Evolutionary conservation across 2,113 vertebrate genomes (phyloP), one percentile per base, ranked within the genome.

Genomic region (Forbesichthys agassizii): DNA sequence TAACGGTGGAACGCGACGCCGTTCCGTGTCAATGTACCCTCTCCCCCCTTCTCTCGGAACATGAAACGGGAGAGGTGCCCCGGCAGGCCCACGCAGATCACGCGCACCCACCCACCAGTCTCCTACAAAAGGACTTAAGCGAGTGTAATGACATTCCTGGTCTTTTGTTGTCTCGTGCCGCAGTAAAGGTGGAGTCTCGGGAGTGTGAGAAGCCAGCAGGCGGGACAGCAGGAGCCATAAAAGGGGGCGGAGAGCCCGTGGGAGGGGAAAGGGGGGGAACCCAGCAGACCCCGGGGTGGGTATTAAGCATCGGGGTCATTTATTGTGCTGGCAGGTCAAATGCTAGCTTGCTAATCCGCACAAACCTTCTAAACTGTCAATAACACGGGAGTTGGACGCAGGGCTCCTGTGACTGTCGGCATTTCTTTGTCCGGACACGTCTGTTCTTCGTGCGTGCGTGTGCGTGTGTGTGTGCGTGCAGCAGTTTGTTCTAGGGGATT

Each of bases 141-240:
- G 74, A 86, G 85, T 69, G 82, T 88, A 88, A 88, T 89, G 77
- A 71, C 80, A 85, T 89, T 89, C 80, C 80, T 86, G 81, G 73
- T 83, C 73, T 83, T 84, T 83, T 63, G 71, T 90, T 82, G 87
- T 84, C 83, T 82, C 81, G 60, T 80, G 81, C 77, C 67, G 83
- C 79, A 71, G 69, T 82, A 80, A 87, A 89, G 84, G 79, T 77
- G 79, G 75, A 80, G 82, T 80, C 76, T 69, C 27, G 67, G 36
- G 75, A 61, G 79, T 88, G 68, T 79, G 82, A 85, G 79, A 87
- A 89, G 81, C 68, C 58, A 80, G 77, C 74, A 74, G 70, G 71
- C 76, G 64, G 54, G 42, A 36, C 5, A 69, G 73, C 79, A 72
- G 74, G 78, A 86, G 85, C 73, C 80, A 84, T 84, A 82, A 88